A percentile compares a stretch with the other conserved stretches of the same genome.
Conservation (phyloP, 2,888 invertebrate genomes). For the Tenthredo notha region DNA sequence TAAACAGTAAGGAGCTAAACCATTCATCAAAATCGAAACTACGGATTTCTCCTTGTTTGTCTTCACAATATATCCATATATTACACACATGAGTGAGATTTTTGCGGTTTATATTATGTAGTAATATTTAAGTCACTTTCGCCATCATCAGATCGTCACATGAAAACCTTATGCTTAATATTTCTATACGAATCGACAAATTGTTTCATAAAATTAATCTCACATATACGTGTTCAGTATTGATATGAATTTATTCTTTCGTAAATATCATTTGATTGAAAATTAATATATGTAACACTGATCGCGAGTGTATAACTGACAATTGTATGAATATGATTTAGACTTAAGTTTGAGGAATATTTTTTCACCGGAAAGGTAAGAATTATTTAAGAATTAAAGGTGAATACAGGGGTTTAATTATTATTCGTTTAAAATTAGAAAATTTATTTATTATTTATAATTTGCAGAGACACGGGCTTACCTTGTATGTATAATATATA, state of each 20-base stretch:
- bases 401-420: no score
- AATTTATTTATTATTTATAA: neutral
- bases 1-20: neutral
- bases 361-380: neutral
- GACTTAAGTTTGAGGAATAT: neutral
- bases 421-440: neutral
- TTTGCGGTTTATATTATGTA: neutral
- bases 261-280: neutral
- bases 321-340: neutral
- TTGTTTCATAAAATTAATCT: neutral
- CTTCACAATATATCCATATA: neutral
- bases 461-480: neutral
- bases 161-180: neutral
- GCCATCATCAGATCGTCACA: neutral
- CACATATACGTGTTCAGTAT: neutral
- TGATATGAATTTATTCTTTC: neutral
- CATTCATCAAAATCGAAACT: neutral
- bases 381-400: neutral
- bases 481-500: neutral
- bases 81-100: neutral
- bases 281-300: neutral
- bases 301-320: neutral
- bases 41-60: slow-evolving; percentile 1
- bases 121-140: neutral
- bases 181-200: neutral